Base-by-base conservation (phyloP, 2,797 vertebrate species). In the Coluber constrictor region DNA sequence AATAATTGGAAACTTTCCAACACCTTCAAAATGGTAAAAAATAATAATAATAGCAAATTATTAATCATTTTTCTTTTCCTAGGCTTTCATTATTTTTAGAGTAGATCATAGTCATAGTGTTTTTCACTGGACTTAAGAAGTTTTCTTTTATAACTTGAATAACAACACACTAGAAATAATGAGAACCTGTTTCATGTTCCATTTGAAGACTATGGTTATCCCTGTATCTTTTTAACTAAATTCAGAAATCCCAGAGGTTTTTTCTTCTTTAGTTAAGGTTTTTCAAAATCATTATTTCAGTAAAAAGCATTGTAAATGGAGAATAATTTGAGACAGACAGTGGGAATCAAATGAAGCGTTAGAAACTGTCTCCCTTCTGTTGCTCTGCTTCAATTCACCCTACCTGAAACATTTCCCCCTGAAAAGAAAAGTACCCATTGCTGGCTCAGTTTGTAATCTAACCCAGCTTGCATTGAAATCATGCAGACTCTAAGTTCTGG, bases 51-150 rank as follows among this genome's bases (percentile, higher is more conserved):
- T 9, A 86, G 32, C 29, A 66, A 25, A 89, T 89, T 47, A 59
- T 95, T 55, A 29, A 86, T 43, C 1, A n/a, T n/a, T 29, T n/a
- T 94, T 90, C 43, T 10, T 57, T 15, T 32, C 9, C 59, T 79
- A 90, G 29, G 90, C 12, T 79, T 57, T 93, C 43, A 63, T 23
- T 54, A 79, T 79, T 93, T 93, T 87, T 60, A 86, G 0, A 74
- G 18, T 1, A 25, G 7, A 56, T 92, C 1, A 10, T 29, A 13
- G n/a, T 37, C 0, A 1, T 11, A 0, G 0, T 91, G 51, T 1
- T 90, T 95, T 92, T 86, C 94, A 47, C 43, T 55, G 29, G 47
- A 61, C 12, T 2, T 91, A 59, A 93, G 57, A 92, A 51, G 92
- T 92, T 3, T 54, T 66, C 13, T 86, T 12, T 23, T 90, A 90